Evolutionary conservation across 2,888 invertebrate species (phyloP).

Genomic region (Venustoraphidia nigricollis): DNA sequence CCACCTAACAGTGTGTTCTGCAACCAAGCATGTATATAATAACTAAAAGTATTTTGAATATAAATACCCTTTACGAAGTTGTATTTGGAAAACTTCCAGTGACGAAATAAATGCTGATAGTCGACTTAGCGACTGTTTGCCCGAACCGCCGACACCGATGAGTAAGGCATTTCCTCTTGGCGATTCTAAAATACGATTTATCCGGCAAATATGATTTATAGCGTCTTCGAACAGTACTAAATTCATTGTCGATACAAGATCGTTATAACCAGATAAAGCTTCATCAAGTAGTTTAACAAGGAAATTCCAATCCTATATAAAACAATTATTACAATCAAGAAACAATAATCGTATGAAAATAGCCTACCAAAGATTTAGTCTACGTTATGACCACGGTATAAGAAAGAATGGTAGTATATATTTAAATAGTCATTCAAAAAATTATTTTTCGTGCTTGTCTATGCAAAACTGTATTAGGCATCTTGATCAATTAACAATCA

Average conservation of each 20-base stretch:
- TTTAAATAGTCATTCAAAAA: too few species aligned
- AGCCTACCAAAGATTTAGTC: too few species aligned
- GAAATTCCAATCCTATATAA: constrained; percentile 39
- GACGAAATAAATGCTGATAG: constrained; percentile 81
- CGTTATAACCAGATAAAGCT: constrained; percentile 74
- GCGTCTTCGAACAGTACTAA: constrained; percentile 90
- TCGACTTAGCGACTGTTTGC: constrained; percentile 82
- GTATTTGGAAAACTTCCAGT: constrained; percentile 85
- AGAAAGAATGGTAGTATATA: too few species aligned
- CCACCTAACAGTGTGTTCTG: too few species aligned
- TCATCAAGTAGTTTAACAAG: constrained; percentile 62
- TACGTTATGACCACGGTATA: too few species aligned
- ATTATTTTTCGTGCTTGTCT: too few species aligned
- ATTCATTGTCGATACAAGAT: constrained; percentile 82
- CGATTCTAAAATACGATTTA: constrained; percentile 82
- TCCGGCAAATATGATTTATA: constrained; percentile 83
- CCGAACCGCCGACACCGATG: constrained; percentile 90
- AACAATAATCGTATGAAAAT: too few species aligned
- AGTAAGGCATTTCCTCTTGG: constrained; percentile 84
- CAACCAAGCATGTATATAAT: too few species aligned
- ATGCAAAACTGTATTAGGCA: too few species aligned
- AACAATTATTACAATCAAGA: too few species aligned
- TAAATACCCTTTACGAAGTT: constrained; percentile 58
- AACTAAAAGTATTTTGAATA: too few species aligned
- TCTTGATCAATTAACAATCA: too few species aligned